phyloP scores from a whole-genome alignment of 2,113 vertebrate species.

The Melanerpes formicivorus region DNA sequence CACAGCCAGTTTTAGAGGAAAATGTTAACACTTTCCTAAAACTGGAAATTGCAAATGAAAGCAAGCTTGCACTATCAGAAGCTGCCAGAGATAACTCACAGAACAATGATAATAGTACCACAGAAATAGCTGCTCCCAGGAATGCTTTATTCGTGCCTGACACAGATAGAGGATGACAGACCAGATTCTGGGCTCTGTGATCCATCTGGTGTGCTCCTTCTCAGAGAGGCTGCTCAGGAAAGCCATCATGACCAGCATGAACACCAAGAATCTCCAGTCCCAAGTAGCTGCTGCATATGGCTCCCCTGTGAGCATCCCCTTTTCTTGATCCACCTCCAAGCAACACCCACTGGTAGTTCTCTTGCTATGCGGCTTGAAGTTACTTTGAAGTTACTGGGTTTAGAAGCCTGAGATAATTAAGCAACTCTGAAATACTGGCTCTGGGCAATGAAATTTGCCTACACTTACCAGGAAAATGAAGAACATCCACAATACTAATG shows the following conservation, averaged over 20 bases:
- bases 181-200: not conserved
- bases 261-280: not conserved
- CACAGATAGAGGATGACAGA: not conserved
- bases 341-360: not conserved
- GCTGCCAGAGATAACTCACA: constrained; percentile 9
- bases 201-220: not conserved
- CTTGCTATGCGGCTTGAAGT: not conserved
- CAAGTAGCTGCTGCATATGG: not conserved
- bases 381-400: not conserved
- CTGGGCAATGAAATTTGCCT: constrained; percentile 31
- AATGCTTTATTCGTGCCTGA: constrained; percentile 19
- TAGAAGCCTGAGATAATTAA: not conserved
- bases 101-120: not conserved
- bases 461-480: constrained; percentile 9
- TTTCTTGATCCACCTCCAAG: not conserved
- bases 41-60: not conserved
- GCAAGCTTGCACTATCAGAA: not conserved
- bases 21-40: not conserved
- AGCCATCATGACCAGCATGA: fast-evolving
- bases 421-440: not conserved
- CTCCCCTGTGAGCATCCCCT: not conserved
- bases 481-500: not conserved
- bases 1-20: not conserved
- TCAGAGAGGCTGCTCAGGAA: not conserved
- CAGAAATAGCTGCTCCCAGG: not conserved